These are phyloP conservation scores for Entosphenus tridentatus DNA, from an alignment of 2,113 vertebrate genomes.

Conservation along the genomic window DNA sequence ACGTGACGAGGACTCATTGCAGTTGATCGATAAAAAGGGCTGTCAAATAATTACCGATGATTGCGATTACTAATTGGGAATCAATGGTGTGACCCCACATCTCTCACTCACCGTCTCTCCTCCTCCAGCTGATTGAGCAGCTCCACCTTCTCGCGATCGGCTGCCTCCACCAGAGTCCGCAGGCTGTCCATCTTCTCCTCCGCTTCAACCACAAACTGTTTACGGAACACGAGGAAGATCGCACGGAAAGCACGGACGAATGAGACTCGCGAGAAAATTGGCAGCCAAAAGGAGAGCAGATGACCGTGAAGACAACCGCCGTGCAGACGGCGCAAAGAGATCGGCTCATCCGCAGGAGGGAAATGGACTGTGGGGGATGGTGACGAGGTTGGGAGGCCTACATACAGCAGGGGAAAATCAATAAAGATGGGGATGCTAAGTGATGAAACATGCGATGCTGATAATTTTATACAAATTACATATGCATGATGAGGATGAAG, in stretches of 20 bases:
- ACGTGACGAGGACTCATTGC: no score
- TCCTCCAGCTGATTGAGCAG: constrained; percentile 86
- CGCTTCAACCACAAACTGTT: constrained; percentile 48
- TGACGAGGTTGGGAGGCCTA: not conserved
- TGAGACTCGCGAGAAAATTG: no score
- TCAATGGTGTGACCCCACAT: no score
- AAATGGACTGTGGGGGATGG: no score
- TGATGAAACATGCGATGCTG: not conserved
- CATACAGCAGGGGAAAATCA: not conserved
- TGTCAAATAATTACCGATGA: no score
- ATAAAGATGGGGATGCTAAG: not conserved
- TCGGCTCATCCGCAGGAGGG: no score
- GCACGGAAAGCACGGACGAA: no score
- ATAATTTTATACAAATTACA: not conserved
- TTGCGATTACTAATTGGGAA: no score
- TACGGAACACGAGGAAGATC: not conserved
- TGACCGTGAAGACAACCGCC: no score
- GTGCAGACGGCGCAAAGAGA: no score
- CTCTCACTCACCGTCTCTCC: constrained; percentile 48
- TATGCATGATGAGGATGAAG: not conserved
- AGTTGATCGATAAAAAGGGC: no score
- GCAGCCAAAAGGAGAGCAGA: no score
- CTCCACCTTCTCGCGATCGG: constrained; percentile 83
- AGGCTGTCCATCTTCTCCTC: constrained; percentile 93
- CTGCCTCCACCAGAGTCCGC: constrained; percentile 67